Evolutionary conservation across 2,888 invertebrate genomes (phyloP).

Genomic region (Eupithecia centaureata): DNA sequence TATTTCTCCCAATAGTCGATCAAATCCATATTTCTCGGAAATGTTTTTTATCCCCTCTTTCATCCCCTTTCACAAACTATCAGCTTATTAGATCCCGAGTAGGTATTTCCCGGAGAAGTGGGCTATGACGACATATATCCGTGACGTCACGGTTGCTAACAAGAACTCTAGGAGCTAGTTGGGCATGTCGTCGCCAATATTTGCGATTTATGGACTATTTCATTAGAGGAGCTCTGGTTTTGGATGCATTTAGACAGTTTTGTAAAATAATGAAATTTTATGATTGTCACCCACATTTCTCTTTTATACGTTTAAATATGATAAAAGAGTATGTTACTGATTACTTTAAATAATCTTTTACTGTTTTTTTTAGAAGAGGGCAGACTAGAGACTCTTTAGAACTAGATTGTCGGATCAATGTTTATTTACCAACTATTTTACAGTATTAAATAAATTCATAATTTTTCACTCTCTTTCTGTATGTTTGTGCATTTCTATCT

Average conservation of each 20-base stretch:
- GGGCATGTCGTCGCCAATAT: slow-evolving; percentile 51
- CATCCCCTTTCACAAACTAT: slow-evolving; percentile 17
- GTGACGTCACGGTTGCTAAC: slow-evolving; percentile 39
- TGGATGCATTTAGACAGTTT: slow-evolving; percentile 38
- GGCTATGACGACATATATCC: slow-evolving; percentile 39
- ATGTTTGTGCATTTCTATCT: too few relatives aligned
- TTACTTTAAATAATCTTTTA: too few relatives aligned
- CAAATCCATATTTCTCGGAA: neutral
- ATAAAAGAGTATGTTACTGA: too few relatives aligned
- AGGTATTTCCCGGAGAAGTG: slow-evolving; percentile 24
- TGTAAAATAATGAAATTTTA: slow-evolving; percentile 11
- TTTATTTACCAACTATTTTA: too few relatives aligned
- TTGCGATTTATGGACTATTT: slow-evolving; percentile 64
- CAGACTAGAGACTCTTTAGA: too few relatives aligned
- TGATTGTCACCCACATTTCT: too few relatives aligned
- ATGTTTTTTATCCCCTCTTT: neutral
- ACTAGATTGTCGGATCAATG: too few relatives aligned
- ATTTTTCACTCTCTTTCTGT: too few relatives aligned
- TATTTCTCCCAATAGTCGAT: slow-evolving; percentile 2
- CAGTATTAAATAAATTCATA: too few relatives aligned
- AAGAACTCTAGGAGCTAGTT: slow-evolving; percentile 38
- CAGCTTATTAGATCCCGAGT: slow-evolving; percentile 30
- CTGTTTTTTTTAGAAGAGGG: too few relatives aligned
- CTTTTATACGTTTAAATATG: too few relatives aligned
- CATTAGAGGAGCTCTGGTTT: slow-evolving; percentile 54